These are phyloP conservation scores for Dermochelys coriacea DNA, from an alignment of 2,797 vertebrate species.

Conservation along the genomic window DNA sequence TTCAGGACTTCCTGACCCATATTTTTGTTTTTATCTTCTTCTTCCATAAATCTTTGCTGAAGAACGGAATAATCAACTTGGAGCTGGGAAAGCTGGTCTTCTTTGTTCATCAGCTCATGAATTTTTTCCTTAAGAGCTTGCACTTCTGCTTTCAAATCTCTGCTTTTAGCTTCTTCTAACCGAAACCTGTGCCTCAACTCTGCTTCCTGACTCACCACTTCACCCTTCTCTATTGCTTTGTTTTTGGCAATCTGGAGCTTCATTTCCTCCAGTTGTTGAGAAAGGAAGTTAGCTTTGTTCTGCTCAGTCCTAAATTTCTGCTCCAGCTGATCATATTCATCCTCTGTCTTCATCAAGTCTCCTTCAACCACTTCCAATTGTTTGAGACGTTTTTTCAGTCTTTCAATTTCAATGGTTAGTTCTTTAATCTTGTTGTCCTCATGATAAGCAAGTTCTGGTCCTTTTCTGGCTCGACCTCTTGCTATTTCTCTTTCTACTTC, in stretches of 20 bases:
- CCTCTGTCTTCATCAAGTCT: conserved; percentile 97
- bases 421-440: conserved; percentile 92
- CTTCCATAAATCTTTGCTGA: conserved; percentile 90
- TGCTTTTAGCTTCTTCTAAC: conserved; percentile 89
- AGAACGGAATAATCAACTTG: conserved; percentile 92
- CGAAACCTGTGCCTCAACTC: conserved; percentile 90
- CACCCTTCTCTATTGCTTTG: conserved; percentile 94
- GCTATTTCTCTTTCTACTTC: conserved; percentile 84
- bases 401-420: conserved; percentile 90
- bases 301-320: conserved; percentile 94
- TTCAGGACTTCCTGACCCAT: conserved; percentile 88
- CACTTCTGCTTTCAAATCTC: conserved; percentile 91
- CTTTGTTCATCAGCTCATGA: conserved; percentile 97
- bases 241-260: conserved; percentile 91
- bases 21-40: conserved; percentile 89
- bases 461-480: conserved; percentile 80
- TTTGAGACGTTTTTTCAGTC: conserved; percentile 90
- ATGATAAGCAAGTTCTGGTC: conserved; percentile 77
- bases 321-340: conserved; percentile 94
- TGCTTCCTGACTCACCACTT: conserved; percentile 88
- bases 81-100: conserved; percentile 95
- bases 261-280: conserved; percentile 92
- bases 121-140: conserved; percentile 98
- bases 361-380: conserved; percentile 96
- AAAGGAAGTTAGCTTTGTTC: conserved; percentile 92